Percentiles rank a stretch among this genome's conserved stretches.
These are phyloP conservation scores for Rhopalosiphum maidis DNA, from an alignment of 1,140 invertebrate genomes.

Conservation along the genomic window DNA sequence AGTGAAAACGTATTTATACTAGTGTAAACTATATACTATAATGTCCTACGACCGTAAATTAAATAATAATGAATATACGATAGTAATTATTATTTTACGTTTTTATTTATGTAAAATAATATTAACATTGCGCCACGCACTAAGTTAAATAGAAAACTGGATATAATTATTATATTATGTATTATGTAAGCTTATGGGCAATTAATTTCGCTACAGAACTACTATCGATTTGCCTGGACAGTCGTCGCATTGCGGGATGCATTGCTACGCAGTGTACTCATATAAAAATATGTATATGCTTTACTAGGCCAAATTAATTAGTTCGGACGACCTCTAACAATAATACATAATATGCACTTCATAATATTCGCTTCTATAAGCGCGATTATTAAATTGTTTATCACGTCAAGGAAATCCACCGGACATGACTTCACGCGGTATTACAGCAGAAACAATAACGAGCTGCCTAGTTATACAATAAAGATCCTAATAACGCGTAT, in stretches of 20 bases:
- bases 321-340: not conserved
- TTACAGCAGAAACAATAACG: not conserved
- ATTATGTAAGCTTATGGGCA: not conserved
- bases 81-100: not conserved
- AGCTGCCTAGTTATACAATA: not conserved
- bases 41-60: not conserved
- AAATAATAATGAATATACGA: not conserved
- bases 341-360: not conserved
- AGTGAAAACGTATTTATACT: not conserved
- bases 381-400: conserved; percentile 5
- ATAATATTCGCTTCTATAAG: not conserved
- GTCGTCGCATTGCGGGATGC: not conserved
- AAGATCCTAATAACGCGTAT: not conserved
- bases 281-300: not conserved
- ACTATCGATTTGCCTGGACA: not conserved
- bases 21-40: not conserved
- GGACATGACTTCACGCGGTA: not conserved
- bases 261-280: not conserved
- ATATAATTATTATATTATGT: not conserved
- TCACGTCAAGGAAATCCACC: conserved; percentile 40
- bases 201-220: not conserved
- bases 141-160: not conserved
- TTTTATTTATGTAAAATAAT: not conserved
- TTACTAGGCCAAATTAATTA: conserved; percentile 16
- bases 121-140: not conserved